phyloP scores from a whole-genome alignment of 2,113 vertebrate genomes.

The Halichoerus grypus region DNA sequence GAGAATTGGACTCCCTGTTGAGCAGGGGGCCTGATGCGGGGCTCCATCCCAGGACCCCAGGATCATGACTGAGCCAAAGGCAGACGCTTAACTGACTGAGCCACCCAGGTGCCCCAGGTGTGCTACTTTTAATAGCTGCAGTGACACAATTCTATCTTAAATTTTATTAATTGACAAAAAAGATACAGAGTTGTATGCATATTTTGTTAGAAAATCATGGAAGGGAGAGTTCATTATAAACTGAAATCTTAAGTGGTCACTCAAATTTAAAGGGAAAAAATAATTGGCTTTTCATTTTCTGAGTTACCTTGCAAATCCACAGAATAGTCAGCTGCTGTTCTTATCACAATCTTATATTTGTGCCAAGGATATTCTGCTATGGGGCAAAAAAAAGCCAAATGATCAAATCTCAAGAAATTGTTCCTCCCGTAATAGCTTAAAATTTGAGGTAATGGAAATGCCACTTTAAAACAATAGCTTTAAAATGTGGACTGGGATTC shows the following conservation, averaged over 20 bases:
- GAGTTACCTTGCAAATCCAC: constrained; percentile 24
- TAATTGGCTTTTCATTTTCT: neutral
- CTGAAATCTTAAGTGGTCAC: constrained; percentile 4
- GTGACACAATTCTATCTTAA: constrained; percentile 62
- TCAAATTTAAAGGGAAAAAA: constrained; percentile 43
- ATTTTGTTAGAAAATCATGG: constrained; percentile 63
- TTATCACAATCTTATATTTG: neutral
- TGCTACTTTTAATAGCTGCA: constrained; percentile 64
- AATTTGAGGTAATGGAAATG: constrained; percentile 26
- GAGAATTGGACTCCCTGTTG: neutral
- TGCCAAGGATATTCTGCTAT: neutral
- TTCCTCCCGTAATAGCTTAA: constrained; percentile 6
- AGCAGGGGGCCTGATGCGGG: neutral
- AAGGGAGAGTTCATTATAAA: constrained; percentile 27
- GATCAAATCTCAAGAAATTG: neutral
- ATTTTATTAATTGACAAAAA: constrained; percentile 69
- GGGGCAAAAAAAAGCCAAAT: neutral
- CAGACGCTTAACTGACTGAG: neutral
- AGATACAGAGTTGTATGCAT: constrained; percentile 3
- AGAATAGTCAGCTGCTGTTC: neutral
- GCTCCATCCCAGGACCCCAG: neutral
- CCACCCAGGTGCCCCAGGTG: neutral
- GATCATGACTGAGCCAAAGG: neutral
- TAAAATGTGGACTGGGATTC: neutral
- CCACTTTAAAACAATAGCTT: constrained; percentile 29